These are phyloP conservation scores for Platichthys flesus DNA, from an alignment of 2,113 vertebrate genomes.

Conservation along the genomic window DNA sequence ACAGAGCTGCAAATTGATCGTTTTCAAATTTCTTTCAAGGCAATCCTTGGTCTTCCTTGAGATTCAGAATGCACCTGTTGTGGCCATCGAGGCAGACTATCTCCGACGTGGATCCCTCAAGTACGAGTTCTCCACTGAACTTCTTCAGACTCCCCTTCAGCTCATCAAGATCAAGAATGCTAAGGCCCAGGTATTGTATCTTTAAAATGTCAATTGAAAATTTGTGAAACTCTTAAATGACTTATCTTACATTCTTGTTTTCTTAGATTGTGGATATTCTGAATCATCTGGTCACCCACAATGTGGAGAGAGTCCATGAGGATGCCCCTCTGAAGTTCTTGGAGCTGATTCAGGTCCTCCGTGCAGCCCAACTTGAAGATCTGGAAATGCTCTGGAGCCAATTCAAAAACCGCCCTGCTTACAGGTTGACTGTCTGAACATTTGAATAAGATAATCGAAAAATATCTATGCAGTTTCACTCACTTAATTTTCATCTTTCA, in stretches of 20 bases:
- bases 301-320: constrained; percentile 74
- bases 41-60: constrained; percentile 81
- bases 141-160: constrained; percentile 82
- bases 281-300: constrained; percentile 80
- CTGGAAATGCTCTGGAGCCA: constrained; percentile 78
- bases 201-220: neutral
- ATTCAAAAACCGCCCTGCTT: constrained; percentile 36
- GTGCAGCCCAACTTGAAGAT: constrained; percentile 44
- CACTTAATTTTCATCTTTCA: constrained; percentile 48
- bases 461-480: neutral
- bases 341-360: constrained; percentile 83
- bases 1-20: constrained; percentile 1
- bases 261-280: constrained; percentile 80
- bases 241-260: neutral
- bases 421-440: constrained; percentile 62
- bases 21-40: constrained; percentile 62
- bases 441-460: neutral
- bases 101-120: constrained; percentile 73
- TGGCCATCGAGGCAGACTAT: constrained; percentile 46
- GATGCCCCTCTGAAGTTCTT: constrained; percentile 83
- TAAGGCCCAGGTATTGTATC: constrained; percentile 71
- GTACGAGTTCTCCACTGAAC: constrained; percentile 78
- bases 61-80: constrained; percentile 50
- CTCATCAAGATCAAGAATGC: constrained; percentile 77
- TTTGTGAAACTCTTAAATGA: neutral